Evolutionary conservation across 2,113 vertebrate species (phyloP).

Genomic region (Acrocephalus arundinaceus): DNA sequence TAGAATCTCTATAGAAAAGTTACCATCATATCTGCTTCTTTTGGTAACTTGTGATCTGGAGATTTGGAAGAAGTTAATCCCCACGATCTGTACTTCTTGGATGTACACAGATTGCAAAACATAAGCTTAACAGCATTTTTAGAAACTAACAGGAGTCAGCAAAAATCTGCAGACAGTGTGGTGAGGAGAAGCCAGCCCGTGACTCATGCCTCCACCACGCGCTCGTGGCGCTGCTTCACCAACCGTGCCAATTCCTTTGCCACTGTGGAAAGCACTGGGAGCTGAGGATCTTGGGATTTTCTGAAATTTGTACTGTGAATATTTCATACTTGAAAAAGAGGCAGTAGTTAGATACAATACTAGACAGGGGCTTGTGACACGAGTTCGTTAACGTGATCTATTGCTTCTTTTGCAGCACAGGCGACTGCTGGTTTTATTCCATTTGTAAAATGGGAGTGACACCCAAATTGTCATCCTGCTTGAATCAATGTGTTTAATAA

Average conservation of each 20-base stretch:
- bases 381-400: background rate
- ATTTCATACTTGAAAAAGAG: background rate
- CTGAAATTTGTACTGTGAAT: background rate
- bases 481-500: background rate
- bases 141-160: slow-evolving; percentile 56
- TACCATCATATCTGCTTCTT: background rate
- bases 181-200: slow-evolving; percentile 25
- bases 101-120: slow-evolving; percentile 52
- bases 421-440: background rate
- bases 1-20: background rate
- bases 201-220: background rate
- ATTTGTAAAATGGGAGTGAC: background rate
- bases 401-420: background rate
- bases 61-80: slow-evolving; percentile 24
- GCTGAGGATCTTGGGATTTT: background rate
- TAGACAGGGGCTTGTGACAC: background rate
- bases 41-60: background rate
- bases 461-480: background rate
- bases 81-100: background rate
- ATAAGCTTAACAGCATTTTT: slow-evolving; percentile 50
- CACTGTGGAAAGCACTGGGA: background rate
- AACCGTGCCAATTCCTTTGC: background rate
- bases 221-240: background rate
- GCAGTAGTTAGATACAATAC: no score
- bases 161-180: slow-evolving; percentile 25